These are phyloP conservation scores for Rhogogaster chlorosoma DNA, from an alignment of 2,888 invertebrate species.

Conservation along the genomic window DNA sequence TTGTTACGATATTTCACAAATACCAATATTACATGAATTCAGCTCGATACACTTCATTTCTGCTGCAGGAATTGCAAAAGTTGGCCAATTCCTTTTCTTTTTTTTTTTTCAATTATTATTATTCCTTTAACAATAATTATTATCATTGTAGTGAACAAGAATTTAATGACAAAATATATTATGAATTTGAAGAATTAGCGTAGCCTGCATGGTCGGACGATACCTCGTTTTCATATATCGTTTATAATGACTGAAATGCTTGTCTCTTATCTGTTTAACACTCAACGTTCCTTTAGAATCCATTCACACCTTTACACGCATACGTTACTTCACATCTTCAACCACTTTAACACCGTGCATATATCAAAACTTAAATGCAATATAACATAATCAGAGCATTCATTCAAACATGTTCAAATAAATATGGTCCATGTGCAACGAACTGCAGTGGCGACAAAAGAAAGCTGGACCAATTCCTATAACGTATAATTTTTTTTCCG, in stretches of 20 bases:
- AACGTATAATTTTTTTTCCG: neutral
- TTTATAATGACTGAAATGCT: constrained; percentile 1
- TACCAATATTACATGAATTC: neutral
- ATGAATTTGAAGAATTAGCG: constrained; percentile 18
- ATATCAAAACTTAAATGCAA: neutral
- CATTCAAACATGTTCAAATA: neutral
- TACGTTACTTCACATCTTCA: neutral
- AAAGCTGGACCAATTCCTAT: neutral
- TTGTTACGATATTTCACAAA: constrained; percentile 3
- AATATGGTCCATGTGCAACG: neutral
- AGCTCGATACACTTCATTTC: neutral
- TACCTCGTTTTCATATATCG: neutral
- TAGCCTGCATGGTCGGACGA: constrained; percentile 33
- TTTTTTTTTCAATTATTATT: neutral
- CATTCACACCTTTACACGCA: neutral
- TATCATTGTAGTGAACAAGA: constrained; percentile 10
- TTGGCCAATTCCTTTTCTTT: neutral
- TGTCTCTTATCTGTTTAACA: neutral
- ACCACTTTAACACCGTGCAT: neutral
- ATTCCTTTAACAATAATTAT: constrained; percentile 1
- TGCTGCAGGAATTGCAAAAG: neutral
- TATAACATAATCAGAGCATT: neutral
- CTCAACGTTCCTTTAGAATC: neutral
- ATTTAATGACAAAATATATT: constrained; percentile 3
- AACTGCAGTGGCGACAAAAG: neutral